Conservation (phyloP, 2,888 invertebrate species). For the Apamea crenata region DNA sequence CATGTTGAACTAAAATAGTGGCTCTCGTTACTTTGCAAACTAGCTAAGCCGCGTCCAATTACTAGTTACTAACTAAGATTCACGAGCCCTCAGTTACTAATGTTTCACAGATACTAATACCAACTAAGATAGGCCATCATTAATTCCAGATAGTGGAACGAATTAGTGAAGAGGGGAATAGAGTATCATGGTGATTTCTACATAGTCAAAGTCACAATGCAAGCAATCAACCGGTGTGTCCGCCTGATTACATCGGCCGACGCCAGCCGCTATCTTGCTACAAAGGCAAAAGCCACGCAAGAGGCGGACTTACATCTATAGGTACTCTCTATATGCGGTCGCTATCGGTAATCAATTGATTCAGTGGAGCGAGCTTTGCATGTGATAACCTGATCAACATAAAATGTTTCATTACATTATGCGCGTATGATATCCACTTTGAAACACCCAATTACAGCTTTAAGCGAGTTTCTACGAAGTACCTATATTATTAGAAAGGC, state of each 20-base stretch:
- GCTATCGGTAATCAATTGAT: slow-evolving; percentile 45
- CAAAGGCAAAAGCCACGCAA: slow-evolving; percentile 43
- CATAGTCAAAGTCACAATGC: slow-evolving; percentile 23
- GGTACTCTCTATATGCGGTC: neutral
- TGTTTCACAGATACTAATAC: slow-evolving; percentile 19
- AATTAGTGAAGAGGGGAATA: slow-evolving; percentile 15
- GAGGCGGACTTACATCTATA: slow-evolving; percentile 10
- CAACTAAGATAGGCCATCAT: neutral
- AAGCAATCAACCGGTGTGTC: slow-evolving; percentile 49
- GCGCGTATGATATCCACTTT: slow-evolving; percentile 22
- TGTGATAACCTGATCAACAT: slow-evolving; percentile 36
- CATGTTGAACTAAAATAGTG: neutral
- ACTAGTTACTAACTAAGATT: slow-evolving; percentile 8
- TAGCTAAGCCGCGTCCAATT: slow-evolving; percentile 5
- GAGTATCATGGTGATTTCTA: slow-evolving; percentile 18
- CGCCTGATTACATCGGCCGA: slow-evolving; percentile 39
- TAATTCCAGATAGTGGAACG: slow-evolving; percentile 16
- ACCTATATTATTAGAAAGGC: neutral
- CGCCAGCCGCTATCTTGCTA: slow-evolving; percentile 9
- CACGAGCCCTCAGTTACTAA: slow-evolving; percentile 12
- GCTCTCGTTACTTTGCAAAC: slow-evolving; percentile 1
- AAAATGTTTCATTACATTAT: slow-evolving; percentile 46
- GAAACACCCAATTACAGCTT: slow-evolving; percentile 16
- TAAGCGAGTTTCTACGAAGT: neutral
- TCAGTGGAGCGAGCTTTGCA: slow-evolving; percentile 24